phyloP scores from a whole-genome alignment of 2,888 invertebrate species.

The Apodemia mormo region DNA sequence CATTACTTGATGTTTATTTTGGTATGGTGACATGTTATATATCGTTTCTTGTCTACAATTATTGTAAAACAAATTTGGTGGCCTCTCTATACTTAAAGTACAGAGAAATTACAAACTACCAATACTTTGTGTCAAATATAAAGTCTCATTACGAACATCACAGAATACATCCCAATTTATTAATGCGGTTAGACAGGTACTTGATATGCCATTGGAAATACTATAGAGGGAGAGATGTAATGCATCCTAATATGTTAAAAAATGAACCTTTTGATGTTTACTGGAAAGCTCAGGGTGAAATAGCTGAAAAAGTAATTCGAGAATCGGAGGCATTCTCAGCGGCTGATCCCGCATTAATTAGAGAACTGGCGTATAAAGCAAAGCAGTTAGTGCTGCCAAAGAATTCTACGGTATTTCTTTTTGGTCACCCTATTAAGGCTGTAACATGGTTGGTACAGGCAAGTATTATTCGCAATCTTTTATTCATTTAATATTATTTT shows the following conservation, averaged over 20 bases:
- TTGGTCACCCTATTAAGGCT: conserved; percentile 51
- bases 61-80: conserved; percentile 46
- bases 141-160: conserved; percentile 52
- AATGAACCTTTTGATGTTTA: conserved; percentile 61
- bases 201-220: conserved; percentile 65
- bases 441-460: conserved; percentile 61
- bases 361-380: conserved; percentile 53
- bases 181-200: conserved; percentile 56
- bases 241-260: conserved; percentile 51
- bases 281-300: conserved; percentile 63
- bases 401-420: conserved; percentile 48
- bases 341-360: conserved; percentile 53
- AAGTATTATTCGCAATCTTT: conserved; percentile 29
- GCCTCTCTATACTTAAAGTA: conserved; percentile 52
- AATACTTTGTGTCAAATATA: conserved; percentile 54
- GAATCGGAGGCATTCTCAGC: conserved; percentile 49
- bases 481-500: no score
- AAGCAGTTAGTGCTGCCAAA: conserved; percentile 56
- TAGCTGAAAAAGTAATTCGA: conserved; percentile 55
- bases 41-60: conserved; percentile 43
- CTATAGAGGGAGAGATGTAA: conserved; percentile 56
- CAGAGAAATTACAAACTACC: conserved; percentile 49
- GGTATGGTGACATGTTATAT: conserved; percentile 37
- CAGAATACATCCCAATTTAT: conserved; percentile 53
- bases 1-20: conserved; percentile 48